phyloP scores from a whole-genome alignment of 2,113 vertebrate species.

The Myanophis thanlyinensis region DNA sequence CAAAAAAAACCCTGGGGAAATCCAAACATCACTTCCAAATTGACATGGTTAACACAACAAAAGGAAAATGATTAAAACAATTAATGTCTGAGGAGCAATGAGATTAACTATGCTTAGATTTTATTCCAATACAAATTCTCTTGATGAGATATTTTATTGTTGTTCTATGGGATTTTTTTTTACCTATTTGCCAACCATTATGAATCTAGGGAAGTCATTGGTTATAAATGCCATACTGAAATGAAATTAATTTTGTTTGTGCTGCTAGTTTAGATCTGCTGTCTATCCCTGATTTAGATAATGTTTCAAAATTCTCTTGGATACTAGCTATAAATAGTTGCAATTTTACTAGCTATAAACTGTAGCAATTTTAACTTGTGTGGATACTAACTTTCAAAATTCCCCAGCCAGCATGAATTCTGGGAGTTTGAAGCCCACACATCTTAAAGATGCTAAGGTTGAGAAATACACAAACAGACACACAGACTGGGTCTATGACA shows the following conservation, averaged over 20 bases:
- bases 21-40: not conserved
- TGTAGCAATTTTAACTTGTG: not conserved
- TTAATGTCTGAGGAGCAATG: not conserved
- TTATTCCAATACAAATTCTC: not conserved
- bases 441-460: not conserved
- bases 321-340: too few relatives aligned
- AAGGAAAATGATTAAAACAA: not conserved
- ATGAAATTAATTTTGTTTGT: not conserved
- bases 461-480: too few relatives aligned
- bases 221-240: not conserved
- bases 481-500: too few relatives aligned
- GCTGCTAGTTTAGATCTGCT: too few relatives aligned
- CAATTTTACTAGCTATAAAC: too few relatives aligned
- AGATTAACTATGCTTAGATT: not conserved
- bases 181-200: not conserved
- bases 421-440: not conserved
- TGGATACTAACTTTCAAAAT: not conserved
- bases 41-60: not conserved
- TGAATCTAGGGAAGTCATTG: not conserved
- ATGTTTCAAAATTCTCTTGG: not conserved
- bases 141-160: not conserved
- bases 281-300: not conserved
- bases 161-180: not conserved
- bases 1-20: not conserved
- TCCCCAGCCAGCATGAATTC: not conserved